Conservation (phyloP, 2,888 invertebrate genomes). For the Trilocha varians region DNA sequence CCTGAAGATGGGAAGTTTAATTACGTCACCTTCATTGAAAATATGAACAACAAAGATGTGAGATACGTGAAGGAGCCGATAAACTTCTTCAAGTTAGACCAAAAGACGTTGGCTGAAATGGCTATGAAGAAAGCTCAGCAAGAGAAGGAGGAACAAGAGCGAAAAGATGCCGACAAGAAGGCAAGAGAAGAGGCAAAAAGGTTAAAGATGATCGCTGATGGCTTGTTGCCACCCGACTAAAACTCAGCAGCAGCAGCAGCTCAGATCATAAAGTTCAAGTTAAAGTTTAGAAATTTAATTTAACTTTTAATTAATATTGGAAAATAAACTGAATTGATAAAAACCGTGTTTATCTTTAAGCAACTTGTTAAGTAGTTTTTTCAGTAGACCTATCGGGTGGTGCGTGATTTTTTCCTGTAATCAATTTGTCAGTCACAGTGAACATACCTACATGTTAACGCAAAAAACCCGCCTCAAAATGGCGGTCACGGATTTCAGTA, state of each 20-base stretch:
- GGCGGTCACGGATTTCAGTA: neutral
- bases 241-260: too few species aligned
- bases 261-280: too few species aligned
- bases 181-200: slow-evolving; percentile 51
- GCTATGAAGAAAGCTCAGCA: slow-evolving; percentile 52
- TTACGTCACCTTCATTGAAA: slow-evolving; percentile 55
- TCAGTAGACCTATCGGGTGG: too few species aligned
- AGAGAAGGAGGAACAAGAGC: slow-evolving; percentile 44
- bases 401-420: neutral
- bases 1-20: slow-evolving; percentile 36
- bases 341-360: too few species aligned
- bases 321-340: too few species aligned
- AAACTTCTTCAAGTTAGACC: slow-evolving; percentile 61
- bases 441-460: too few species aligned
- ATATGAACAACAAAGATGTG: slow-evolving; percentile 52
- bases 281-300: too few species aligned
- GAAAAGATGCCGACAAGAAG: slow-evolving; percentile 41
- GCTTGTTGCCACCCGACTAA: slow-evolving; percentile 26
- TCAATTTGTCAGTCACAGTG: neutral
- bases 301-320: too few species aligned
- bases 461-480: neutral
- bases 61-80: slow-evolving; percentile 51
- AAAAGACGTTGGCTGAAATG: slow-evolving; percentile 57
- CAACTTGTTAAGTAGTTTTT: too few species aligned
- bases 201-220: slow-evolving; percentile 50